Evolutionary conservation across 1,140 invertebrate genomes (phyloP).

Genomic region (Coelopa frigida): DNA sequence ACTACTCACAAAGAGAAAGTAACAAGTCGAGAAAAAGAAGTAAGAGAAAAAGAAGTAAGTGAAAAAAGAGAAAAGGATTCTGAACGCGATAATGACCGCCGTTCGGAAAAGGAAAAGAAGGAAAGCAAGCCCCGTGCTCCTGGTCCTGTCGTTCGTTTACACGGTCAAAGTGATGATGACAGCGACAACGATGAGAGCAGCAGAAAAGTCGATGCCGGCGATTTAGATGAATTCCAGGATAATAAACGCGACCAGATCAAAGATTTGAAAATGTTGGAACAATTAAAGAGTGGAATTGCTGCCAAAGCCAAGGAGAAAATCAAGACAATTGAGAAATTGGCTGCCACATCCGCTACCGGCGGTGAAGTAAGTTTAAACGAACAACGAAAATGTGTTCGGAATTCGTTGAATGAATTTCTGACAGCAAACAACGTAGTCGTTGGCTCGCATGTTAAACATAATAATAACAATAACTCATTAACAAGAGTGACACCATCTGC

Average conservation of each 20-base stretch:
- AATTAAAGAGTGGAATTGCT: constrained; percentile 55
- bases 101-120: constrained; percentile 14
- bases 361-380: constrained; percentile 16
- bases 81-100: neutral
- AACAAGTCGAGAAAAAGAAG: constrained; percentile 11
- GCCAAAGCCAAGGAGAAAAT: constrained; percentile 54
- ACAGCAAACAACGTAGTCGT: constrained; percentile 43
- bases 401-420: constrained; percentile 42
- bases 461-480: constrained; percentile 7
- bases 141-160: constrained; percentile 51
- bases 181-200: constrained; percentile 45
- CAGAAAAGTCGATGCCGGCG: constrained; percentile 19
- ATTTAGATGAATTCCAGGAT: constrained; percentile 46
- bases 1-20: constrained; percentile 9
- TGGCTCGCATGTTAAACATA: constrained; percentile 2
- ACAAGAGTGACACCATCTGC: constrained; percentile 11
- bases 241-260: constrained; percentile 32
- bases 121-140: constrained; percentile 27
- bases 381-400: constrained; percentile 26
- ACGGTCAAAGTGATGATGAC: constrained; percentile 56
- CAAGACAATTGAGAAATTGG: constrained; percentile 48
- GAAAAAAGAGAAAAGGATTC: neutral
- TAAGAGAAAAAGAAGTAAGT: constrained; percentile 8
- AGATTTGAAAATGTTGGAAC: constrained; percentile 56
- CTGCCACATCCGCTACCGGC: constrained; percentile 13